Evolutionary conservation across 2,888 invertebrate genomes (phyloP), one percentile per base, ranked within the genome.

Genomic region (Alloplasta piceator): DNA sequence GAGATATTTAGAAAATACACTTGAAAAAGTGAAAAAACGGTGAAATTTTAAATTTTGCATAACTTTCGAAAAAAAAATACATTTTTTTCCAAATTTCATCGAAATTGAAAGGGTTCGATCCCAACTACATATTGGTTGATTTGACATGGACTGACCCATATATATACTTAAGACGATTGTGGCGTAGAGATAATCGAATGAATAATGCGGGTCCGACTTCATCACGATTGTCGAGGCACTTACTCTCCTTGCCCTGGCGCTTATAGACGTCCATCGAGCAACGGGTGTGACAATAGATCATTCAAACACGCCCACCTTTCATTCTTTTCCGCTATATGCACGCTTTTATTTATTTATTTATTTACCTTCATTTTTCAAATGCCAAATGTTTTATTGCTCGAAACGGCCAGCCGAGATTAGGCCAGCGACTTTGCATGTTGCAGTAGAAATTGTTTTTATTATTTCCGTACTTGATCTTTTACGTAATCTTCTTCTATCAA

Each of bases 171-270:
- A 39, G 52, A 79, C 75, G 80, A 79, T 77, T 70, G 77, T 72
- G 38, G 70, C 39, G 41, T 52, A n/a, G 82, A 81, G 80, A 82
- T 84, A 84, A 82, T 82, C 82, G 81, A 81, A 84, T 84, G 84
- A 84, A 84, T 84, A 84, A 84, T 84, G 77, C 82, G 81, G 82
- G 79, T 84, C 26, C 75, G 79, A 81, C 80, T 81, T 76, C 74
- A 82, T 80, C 78, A 82, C 66, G 70, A 70, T 80, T 68, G 38
- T 77, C 76, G 61, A 61, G 67, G 80, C 73, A 66, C 68, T 84
- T 77, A 84, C 68, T 81, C 77, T 71, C 50, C 56, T 61, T 60
- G 61, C 64, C 48, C 41, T 48, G 46, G 75, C 75, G 75, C 73
- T 48, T 66, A 60, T 71, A 78, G 67, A 82, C 78, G 67, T 43